phyloP scores from a whole-genome alignment of 2,888 invertebrate genomes.

The Megalurothrips usitatus region DNA sequence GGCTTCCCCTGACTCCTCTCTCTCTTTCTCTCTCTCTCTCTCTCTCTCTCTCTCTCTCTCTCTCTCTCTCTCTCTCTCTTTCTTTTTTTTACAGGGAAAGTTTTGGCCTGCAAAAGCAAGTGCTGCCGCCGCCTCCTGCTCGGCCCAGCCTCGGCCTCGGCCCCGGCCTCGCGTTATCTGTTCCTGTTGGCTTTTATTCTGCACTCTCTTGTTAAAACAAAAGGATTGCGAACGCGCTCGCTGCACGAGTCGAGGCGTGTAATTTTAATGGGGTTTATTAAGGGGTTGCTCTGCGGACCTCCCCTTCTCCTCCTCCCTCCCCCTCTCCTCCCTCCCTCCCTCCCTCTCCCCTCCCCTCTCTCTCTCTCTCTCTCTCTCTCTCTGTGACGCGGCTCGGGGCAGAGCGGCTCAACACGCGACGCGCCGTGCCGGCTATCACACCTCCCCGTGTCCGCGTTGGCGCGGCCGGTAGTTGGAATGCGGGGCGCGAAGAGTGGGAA shows the following conservation, averaged over 20 bases:
- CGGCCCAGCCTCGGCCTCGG: background rate
- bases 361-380: too few relatives aligned
- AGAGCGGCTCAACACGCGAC: background rate
- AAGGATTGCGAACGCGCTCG: conserved; percentile 15
- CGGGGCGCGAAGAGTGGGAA: background rate
- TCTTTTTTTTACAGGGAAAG: background rate
- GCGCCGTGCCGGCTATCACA: conserved; percentile 2
- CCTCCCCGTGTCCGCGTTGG: background rate
- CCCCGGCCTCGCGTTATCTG: background rate
- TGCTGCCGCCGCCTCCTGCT: background rate
- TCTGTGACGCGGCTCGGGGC: background rate
- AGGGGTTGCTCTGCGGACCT: background rate
- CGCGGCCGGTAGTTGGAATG: background rate
- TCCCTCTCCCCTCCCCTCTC: too few relatives aligned
- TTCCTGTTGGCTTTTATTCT: conserved; percentile 17
- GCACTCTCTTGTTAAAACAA: conserved; percentile 26
- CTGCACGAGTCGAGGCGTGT: background rate
- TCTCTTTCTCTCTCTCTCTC: background rate
- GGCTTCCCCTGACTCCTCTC: background rate
- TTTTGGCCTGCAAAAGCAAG: background rate
- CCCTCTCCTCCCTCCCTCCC: too few relatives aligned
- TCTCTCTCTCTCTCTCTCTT: background rate
- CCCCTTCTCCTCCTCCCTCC: background rate
- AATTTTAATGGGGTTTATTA: conserved; percentile 27
- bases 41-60: background rate